Evolutionary conservation across 2,113 vertebrate species (phyloP).

Genomic region (Tautogolabrus adspersus): DNA sequence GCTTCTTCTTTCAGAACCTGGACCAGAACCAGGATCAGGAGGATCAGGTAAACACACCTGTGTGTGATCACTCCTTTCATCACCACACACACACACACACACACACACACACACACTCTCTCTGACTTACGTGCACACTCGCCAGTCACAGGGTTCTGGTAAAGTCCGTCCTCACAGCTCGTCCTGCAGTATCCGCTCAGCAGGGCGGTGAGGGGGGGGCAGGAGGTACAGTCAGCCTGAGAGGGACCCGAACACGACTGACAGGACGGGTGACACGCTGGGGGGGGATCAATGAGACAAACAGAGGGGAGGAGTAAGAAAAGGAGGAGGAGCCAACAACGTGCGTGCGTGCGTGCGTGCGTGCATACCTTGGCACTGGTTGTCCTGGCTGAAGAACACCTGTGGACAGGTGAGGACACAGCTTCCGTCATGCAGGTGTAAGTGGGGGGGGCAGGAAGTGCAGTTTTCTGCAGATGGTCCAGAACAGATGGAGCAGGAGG

Average conservation of each 20-base stretch:
- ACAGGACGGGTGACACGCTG: slow-evolving; percentile 77
- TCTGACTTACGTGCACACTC: slow-evolving; percentile 68
- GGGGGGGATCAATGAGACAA: neutral
- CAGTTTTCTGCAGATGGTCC: slow-evolving; percentile 85
- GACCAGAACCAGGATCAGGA: too few species aligned
- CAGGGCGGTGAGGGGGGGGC: slow-evolving; percentile 47
- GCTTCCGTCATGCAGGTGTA: slow-evolving; percentile 78
- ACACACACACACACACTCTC: slow-evolving; percentile 7
- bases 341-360: neutral
- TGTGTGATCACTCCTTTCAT: slow-evolving; percentile 1
- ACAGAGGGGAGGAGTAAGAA: neutral
- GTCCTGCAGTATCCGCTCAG: slow-evolving; percentile 71
- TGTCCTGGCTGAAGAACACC: slow-evolving; percentile 78
- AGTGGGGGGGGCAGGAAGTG: slow-evolving; percentile 77
- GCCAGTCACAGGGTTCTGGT: slow-evolving; percentile 46
- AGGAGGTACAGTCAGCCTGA: slow-evolving; percentile 75
- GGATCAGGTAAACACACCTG: too few species aligned
- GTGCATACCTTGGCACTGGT: slow-evolving; percentile 84
- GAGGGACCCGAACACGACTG: slow-evolving; percentile 67
- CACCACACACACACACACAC: neutral
- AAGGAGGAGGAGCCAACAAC: too few species aligned
- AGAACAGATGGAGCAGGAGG: slow-evolving; percentile 84
- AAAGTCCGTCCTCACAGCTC: slow-evolving; percentile 65
- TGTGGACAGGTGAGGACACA: slow-evolving; percentile 85
- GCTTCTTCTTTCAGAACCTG: too few species aligned